phyloP scores from a whole-genome alignment of 2,888 invertebrate species.

The Tetropium fuscum region DNA sequence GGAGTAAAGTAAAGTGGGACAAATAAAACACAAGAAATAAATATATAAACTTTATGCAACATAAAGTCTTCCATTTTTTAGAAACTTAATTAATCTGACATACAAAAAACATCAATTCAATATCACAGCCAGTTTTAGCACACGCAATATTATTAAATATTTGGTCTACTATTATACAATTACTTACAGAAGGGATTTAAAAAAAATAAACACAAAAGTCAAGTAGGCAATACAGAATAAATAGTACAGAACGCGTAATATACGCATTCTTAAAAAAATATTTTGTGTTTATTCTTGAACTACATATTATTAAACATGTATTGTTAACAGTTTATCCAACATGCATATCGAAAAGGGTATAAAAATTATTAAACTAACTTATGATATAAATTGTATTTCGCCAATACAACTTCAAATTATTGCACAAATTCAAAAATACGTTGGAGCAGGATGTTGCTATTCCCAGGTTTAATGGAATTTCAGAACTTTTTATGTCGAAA shows the following conservation, averaged over 20 bases:
- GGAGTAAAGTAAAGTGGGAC: too few species aligned
- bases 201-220: slow-evolving; percentile 23
- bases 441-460: slow-evolving; percentile 6
- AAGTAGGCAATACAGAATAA: neutral
- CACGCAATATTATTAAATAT: slow-evolving; percentile 54
- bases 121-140: slow-evolving; percentile 63
- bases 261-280: neutral
- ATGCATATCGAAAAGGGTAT: slow-evolving; percentile 41
- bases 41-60: slow-evolving; percentile 49
- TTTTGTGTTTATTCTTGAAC: slow-evolving; percentile 17
- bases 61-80: slow-evolving; percentile 44
- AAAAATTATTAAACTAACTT: slow-evolving; percentile 36
- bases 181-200: slow-evolving; percentile 25
- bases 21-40: slow-evolving; percentile 29
- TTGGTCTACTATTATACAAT: slow-evolving; percentile 40
- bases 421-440: slow-evolving; percentile 19
- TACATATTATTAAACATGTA: slow-evolving; percentile 9
- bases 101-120: slow-evolving; percentile 46
- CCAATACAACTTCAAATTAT: slow-evolving; percentile 22
- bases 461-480: neutral
- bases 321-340: slow-evolving; percentile 22
- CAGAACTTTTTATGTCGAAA: neutral
- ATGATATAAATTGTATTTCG: slow-evolving; percentile 5
- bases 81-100: slow-evolving; percentile 38
- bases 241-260: neutral